phyloP scores from a whole-genome alignment of 1,140 invertebrate species.

The Cepaea nemoralis region DNA sequence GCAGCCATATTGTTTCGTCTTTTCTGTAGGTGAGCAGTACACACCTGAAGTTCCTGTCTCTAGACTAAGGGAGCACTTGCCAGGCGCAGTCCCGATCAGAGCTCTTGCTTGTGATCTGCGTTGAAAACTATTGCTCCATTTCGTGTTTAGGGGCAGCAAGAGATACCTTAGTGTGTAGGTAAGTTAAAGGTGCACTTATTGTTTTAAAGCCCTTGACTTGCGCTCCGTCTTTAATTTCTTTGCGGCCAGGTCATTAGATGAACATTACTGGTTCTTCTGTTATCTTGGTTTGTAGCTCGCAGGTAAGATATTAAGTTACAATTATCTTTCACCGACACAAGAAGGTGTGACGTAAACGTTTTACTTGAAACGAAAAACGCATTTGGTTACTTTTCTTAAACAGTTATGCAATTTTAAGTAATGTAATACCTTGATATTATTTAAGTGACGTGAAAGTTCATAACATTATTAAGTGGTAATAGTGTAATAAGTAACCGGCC shows the following conservation, averaged over 20 bases:
- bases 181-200: neutral
- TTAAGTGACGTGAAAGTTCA: too few species aligned
- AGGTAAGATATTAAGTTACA: neutral
- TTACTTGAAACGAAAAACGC: too few species aligned
- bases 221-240: neutral
- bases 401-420: too few species aligned
- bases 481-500: too few species aligned
- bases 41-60: neutral
- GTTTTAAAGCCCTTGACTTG: neutral
- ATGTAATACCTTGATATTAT: too few species aligned
- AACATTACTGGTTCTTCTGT: neutral
- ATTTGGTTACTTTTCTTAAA: too few species aligned
- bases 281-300: neutral
- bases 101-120: neutral
- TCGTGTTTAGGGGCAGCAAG: neutral
- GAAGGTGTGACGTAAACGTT: too few species aligned
- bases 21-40: neutral
- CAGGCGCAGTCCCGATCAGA: neutral
- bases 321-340: too few species aligned
- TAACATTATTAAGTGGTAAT: too few species aligned
- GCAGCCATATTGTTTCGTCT: constrained; percentile 2
- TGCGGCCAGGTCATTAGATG: neutral
- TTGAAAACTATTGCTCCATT: neutral
- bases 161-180: neutral
- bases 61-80: too few species aligned